phyloP scores from a whole-genome alignment of 2,888 invertebrate genomes.

The Eristalis pertinax region DNA sequence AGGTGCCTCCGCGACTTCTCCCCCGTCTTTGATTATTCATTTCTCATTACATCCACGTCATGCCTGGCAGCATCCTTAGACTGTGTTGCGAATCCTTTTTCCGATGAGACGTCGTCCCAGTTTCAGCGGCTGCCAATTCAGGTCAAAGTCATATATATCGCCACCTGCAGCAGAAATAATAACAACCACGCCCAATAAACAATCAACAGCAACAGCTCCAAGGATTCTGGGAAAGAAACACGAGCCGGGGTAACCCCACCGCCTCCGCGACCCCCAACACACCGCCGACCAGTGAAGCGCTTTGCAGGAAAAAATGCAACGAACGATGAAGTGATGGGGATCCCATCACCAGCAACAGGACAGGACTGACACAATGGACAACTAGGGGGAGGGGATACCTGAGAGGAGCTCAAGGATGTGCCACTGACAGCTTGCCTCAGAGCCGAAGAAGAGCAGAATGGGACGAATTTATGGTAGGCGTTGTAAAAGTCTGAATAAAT shows the following conservation, averaged over 20 bases:
- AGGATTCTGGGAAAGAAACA: neutral
- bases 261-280: too few species aligned
- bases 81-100: neutral
- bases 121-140: constrained; percentile 9
- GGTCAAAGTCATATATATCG: constrained; percentile 60
- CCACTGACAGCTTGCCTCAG: constrained; percentile 4
- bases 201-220: constrained; percentile 44
- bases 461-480: neutral
- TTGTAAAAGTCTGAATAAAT: constrained; percentile 29
- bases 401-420: neutral
- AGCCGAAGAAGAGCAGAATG: neutral
- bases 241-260: too few species aligned
- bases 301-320: neutral
- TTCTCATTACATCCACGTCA: constrained; percentile 13
- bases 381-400: neutral
- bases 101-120: neutral
- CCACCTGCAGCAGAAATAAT: neutral
- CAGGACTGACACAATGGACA: neutral
- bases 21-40: neutral
- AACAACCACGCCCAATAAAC: constrained; percentile 66
- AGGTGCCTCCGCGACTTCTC: too few species aligned
- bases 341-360: neutral
- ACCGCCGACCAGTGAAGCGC: neutral
- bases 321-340: neutral
- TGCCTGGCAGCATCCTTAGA: too few species aligned